These are phyloP conservation scores for Mesoclemmys tuberculata DNA, from an alignment of 2,113 vertebrate genomes.

Conservation along the genomic window DNA sequence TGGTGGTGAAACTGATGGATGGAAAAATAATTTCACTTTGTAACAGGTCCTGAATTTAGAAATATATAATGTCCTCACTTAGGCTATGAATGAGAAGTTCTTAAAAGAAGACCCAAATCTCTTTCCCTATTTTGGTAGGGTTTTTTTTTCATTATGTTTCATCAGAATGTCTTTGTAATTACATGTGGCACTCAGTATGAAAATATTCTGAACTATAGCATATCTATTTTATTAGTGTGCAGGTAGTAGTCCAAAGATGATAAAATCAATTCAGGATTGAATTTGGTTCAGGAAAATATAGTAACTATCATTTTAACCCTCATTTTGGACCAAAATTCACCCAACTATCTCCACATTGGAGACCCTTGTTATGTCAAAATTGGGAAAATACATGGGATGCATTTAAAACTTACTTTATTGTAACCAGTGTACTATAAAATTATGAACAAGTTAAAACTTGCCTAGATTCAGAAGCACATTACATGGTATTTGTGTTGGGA, in stretches of 20 bases:
- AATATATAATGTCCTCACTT: background rate
- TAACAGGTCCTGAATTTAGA: background rate
- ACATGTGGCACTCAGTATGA: background rate
- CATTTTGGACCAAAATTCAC: background rate
- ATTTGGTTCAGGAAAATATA: background rate
- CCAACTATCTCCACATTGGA: background rate
- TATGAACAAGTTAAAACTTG: no score
- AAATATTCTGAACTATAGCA: background rate
- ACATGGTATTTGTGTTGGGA: no score
- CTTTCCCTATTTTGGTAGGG: background rate
- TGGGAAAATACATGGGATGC: no score
- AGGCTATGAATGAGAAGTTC: background rate
- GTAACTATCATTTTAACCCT: background rate
- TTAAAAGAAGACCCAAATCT: background rate
- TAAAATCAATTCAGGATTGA: background rate
- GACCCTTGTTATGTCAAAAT: no score
- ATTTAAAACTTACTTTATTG: no score
- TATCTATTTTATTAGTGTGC: background rate
- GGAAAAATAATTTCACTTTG: background rate
- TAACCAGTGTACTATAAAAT: no score
- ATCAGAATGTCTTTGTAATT: background rate
- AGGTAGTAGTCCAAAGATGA: background rate
- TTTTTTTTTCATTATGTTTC: background rate
- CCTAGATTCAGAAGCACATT: no score
- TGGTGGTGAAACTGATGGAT: background rate